Evolutionary conservation across 2,113 vertebrate genomes (phyloP).

Genomic region (Oryzias melastigma): DNA sequence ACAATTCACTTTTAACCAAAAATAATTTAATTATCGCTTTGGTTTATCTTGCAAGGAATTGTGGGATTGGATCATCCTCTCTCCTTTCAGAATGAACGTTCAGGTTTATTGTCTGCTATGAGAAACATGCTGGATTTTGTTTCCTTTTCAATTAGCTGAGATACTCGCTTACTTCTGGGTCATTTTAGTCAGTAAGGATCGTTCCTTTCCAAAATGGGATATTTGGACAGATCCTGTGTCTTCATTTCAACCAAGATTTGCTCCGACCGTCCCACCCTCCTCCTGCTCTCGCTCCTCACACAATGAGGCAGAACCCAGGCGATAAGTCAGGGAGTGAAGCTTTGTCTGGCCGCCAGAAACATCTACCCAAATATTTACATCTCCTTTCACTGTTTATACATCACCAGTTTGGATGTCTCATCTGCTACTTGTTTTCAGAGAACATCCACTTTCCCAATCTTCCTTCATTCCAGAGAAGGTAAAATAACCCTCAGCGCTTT

Average conservation of each 20-base stretch:
- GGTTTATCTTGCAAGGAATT: too few relatives aligned
- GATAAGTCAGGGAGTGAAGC: conserved; percentile 75
- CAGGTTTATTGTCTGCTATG: too few relatives aligned
- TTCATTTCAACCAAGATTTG: conserved; percentile 71
- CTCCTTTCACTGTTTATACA: conserved; percentile 96
- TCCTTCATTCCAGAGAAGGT: conserved; percentile 52
- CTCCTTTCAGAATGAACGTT: too few relatives aligned
- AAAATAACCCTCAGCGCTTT: conserved; percentile 26
- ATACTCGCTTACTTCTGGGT: too few relatives aligned
- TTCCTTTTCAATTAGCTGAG: too few relatives aligned
- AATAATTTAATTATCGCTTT: too few relatives aligned
- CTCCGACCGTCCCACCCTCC: conserved; percentile 65
- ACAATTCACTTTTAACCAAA: too few relatives aligned
- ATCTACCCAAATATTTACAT: conserved; percentile 95
- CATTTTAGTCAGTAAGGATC: too few relatives aligned
- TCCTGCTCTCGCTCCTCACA: conserved; percentile 70
- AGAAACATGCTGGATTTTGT: too few relatives aligned
- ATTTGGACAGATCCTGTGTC: conserved; percentile 47
- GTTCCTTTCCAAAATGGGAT: too few relatives aligned
- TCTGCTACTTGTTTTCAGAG: conserved; percentile 77
- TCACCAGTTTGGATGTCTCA: conserved; percentile 73
- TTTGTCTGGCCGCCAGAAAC: conserved; percentile 85
- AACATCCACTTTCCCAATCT: conserved; percentile 72
- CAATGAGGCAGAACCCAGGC: conserved; percentile 75
- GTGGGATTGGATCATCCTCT: too few relatives aligned